A percentile compares a stretch with the other conserved stretches of the same genome.
phyloP scores from a whole-genome alignment of 2,888 invertebrate genomes.

The Sesamia inferens region DNA sequence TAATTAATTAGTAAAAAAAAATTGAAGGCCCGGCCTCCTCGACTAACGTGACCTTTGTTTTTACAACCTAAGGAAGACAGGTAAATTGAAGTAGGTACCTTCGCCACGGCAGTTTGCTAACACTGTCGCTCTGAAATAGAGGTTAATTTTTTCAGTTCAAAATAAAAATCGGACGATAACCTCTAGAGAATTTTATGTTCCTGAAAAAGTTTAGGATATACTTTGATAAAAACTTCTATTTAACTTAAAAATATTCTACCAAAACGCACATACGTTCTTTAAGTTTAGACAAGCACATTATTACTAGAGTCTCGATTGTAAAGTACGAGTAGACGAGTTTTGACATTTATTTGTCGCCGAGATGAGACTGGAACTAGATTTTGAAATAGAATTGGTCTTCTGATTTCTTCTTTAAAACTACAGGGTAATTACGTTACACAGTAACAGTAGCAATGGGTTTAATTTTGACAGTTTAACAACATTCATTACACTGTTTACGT shows the following conservation, averaged over 20 bases:
- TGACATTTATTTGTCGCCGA: too few relatives aligned
- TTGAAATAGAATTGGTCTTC: too few relatives aligned
- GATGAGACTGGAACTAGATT: too few relatives aligned
- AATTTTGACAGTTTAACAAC: too few relatives aligned
- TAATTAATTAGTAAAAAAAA: not conserved
- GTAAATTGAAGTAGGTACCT: constrained; percentile 45
- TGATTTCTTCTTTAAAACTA: not conserved
- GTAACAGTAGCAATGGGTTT: too few relatives aligned
- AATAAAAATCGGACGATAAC: constrained; percentile 27
- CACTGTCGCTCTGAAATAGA: constrained; percentile 15
- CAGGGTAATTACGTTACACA: too few relatives aligned
- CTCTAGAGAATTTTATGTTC: not conserved
- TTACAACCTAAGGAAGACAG: constrained; percentile 16
- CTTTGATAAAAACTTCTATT: not conserved
- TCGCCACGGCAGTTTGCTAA: constrained; percentile 14
- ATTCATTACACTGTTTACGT: too few relatives aligned
- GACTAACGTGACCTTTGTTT: constrained; percentile 41
- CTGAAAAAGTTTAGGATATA: constrained; percentile 1
- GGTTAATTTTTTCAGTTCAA: constrained; percentile 50
- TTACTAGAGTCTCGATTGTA: too few relatives aligned
- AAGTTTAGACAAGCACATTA: too few relatives aligned
- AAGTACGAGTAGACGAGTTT: too few relatives aligned
- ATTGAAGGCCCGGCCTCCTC: constrained; percentile 7
- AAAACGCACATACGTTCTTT: too few relatives aligned
- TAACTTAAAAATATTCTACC: too few relatives aligned